Base-by-base conservation (phyloP, 2,113 vertebrate genomes). In the Sceloporus tristichus region DNA sequence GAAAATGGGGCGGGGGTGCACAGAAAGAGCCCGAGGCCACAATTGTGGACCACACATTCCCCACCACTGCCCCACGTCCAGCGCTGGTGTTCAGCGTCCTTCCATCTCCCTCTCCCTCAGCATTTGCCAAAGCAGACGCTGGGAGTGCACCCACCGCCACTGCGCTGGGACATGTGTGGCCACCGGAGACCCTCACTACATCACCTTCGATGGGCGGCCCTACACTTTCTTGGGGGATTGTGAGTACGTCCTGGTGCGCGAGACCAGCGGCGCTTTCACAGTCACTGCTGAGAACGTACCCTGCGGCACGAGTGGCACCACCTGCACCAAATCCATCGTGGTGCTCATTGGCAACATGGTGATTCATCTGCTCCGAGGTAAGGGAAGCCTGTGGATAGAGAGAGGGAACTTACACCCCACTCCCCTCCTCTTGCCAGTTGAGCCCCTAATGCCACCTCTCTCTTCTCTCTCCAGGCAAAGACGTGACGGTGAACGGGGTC, bases 151-250 rank as follows among this genome's bases (percentile, higher is more conserved):
- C 3, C 94, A 83, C 42, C 90, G 90, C 3, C 82, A 66, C 42
- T 99, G 98, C 1, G 92, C 95, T 0, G 98, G 98, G 1, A 94
- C 95, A n/a, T 99, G 98, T 23, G 92, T 96, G n/a, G 98, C 98
- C 1, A 98, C 97, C 0, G 98, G 98, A 0, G 98, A 98, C 92
- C 98, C 98, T 0, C 98, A 99, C 95, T 99, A 99, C 16, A 93
- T 99, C 94, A 98, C 98, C 0, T 98, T 99, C 0, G 98, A 99
- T 0, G 98, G 98, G 0, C 96, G 98, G 81, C 91, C 93, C 65
- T 97, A 97, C 96, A 98, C 98, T 85, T 99, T 99, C 94, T 95
- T 97, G 1, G 98, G 98, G 0, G 98, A 98, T 96, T 99, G 98
- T 71, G 98, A 98, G 92, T 99, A 99, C 18, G 92, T 99, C 87